Base-by-base conservation (phyloP, 2,888 invertebrate species). In the Tenthredo scrophulariae region DNA sequence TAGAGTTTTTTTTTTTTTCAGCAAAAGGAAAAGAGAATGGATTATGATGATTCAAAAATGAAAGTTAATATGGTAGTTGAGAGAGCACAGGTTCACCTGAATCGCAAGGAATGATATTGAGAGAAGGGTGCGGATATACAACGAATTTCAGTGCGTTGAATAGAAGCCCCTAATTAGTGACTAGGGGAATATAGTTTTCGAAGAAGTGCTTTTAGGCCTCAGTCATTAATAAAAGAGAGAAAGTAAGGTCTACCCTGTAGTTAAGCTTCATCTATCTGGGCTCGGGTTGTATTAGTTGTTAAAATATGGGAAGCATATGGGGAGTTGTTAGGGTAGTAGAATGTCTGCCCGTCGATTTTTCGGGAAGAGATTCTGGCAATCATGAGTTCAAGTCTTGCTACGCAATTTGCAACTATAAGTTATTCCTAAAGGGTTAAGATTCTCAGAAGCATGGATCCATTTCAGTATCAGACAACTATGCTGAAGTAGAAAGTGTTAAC, bases 131-230 rank as follows among this genome's bases (percentile, higher is more conserved):
- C 22, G 5, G 33, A 70, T 65, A 9, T 43, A 37, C 15, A 46
- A 37, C 2, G 18, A 50, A 74, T 85, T 85, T 87, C 75, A 79
- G 43, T 83, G 58, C 79, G 86, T 84, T 90, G 91, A 90, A 91
- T 91, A 90, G 88, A 88, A 88, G 87, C 89, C 87, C 90, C 91
- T 91, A 91, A 91, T 91, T 91, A 91, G 88, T 86, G 90, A 89
- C 85, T 89, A 91, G 91, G 91, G 87, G 87, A 88, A 88, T 87
- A 91, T 90, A 85, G 84, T 75, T 77, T 80, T 75, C 74, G 79
- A 88, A 85, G 88, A 88, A 89, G 89, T 86, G 62, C 87, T 87
- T 13, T 26, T 26, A 62, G 62, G 26, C 26, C 26, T n/a, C 13
- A 62, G 9, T 62, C 62, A 62, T 62, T 62, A 62, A 26, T 62